Base-by-base conservation (phyloP, 1,140 invertebrate genomes). In the Rhagoletis pomonella region DNA sequence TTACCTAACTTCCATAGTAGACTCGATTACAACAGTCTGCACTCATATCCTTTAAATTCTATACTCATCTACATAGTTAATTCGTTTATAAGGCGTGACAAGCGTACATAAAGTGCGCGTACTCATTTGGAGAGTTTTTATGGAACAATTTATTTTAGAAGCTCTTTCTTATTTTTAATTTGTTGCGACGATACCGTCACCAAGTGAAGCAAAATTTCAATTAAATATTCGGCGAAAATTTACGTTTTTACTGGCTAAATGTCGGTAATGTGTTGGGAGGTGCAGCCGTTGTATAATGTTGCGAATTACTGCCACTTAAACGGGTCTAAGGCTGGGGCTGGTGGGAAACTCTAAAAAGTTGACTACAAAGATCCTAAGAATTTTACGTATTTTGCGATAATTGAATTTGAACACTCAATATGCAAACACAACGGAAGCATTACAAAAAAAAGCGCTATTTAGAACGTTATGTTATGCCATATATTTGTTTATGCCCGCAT, bases 321-420 rank as follows among this genome's bases (percentile, higher is more conserved):
- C 3, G 42, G 67, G 44, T 0, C 29, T 29, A 1, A 1, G 29
- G 29, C 29, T 29, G 29, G 29, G 29, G 29, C 29, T 29, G 29
- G 29, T 29, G 39, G 10, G 9, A 44, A 73, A 14, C 3, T 29
- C 42, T 17, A 73, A 44, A 73, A 73, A 73, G 67, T 47, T 4
- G 5, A 42, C 2, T 42, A 14, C 9, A 10, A 10, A 44, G 67
- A 47, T 73, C 67, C 44, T 14, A 73, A 39, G 44, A 12, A 73
- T 67, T 73, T 73, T 42, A 47, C 42, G 67, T 42, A 44, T 73
- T 73, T 39, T 17, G 67, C 29, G 67, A 73, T 42, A 73, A 73
- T 73, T 73, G 44, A 73, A 73, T 73, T 73, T 44, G 14, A 73
- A 42, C 42, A 39, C 42, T 73, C 42, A 12, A 47, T n/a, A 44